Conservation (phyloP, 2,888 invertebrate species). For the Venusia cambrica region DNA sequence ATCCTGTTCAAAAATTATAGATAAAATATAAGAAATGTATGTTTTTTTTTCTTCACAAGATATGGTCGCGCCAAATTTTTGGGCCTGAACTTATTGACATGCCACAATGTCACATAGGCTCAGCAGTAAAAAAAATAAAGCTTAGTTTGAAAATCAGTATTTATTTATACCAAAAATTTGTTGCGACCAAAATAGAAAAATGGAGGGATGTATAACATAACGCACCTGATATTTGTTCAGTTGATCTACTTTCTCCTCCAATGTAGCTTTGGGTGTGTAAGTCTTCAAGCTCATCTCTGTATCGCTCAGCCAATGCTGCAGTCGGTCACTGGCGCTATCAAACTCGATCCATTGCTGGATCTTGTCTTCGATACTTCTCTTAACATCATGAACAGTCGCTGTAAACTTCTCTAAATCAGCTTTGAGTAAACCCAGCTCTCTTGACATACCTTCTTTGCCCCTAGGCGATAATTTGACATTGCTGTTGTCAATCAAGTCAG, state of each 20-base stretch:
- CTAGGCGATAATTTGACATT: slow-evolving; percentile 87
- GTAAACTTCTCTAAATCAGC: slow-evolving; percentile 92
- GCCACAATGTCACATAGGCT: too few relatives aligned
- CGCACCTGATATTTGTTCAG: slow-evolving; percentile 95
- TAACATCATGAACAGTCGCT: slow-evolving; percentile 87
- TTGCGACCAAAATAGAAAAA: too few relatives aligned
- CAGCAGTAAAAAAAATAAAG: too few relatives aligned
- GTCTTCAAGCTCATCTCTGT: slow-evolving; percentile 93
- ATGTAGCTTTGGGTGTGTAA: slow-evolving; percentile 89
- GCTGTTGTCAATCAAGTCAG: slow-evolving; percentile 86
- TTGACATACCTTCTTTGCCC: slow-evolving; percentile 91
- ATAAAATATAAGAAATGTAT: too few relatives aligned
- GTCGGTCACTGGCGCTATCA: slow-evolving; percentile 90
- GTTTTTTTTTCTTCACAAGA: too few relatives aligned
- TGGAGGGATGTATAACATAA: too few relatives aligned
- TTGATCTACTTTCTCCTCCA: slow-evolving; percentile 95
- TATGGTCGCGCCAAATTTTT: too few relatives aligned
- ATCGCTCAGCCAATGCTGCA: slow-evolving; percentile 92
- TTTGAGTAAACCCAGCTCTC: slow-evolving; percentile 88
- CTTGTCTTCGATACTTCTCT: slow-evolving; percentile 89
- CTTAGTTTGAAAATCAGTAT: too few relatives aligned
- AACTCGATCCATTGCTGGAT: slow-evolving; percentile 96
- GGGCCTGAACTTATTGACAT: too few relatives aligned
- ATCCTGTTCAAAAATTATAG: slow-evolving; percentile 82
- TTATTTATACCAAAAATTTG: too few relatives aligned